Evolutionary conservation across 2,888 invertebrate species (phyloP).

Genomic region (Leptopilina syphax): DNA sequence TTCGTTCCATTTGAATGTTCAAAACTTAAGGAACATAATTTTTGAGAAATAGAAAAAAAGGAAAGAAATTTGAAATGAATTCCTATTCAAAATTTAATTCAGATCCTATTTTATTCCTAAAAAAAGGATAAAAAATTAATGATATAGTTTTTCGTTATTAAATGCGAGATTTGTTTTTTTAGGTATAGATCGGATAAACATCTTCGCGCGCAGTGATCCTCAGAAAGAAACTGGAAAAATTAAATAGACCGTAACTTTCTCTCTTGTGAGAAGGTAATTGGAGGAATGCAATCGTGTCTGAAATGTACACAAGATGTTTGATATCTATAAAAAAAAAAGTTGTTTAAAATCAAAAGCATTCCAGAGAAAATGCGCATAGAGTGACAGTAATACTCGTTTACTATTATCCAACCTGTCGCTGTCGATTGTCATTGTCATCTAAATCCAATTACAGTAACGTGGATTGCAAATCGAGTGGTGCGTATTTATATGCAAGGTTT

Average conservation of each 20-base stretch:
- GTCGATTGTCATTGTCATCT: slow-evolving; percentile 8
- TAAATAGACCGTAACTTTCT: not conserved
- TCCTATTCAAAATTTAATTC: too few relatives aligned
- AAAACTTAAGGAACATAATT: too few relatives aligned
- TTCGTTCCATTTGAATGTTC: too few relatives aligned
- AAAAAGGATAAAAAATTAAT: too few relatives aligned
- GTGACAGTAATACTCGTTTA: not conserved
- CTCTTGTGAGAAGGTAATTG: not conserved
- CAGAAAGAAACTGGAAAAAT: slow-evolving; percentile 1
- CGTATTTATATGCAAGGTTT: not conserved
- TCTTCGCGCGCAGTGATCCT: too few relatives aligned
- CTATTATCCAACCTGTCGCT: not conserved
- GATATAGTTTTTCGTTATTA: too few relatives aligned
- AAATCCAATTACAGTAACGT: not conserved
- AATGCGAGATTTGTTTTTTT: too few relatives aligned
- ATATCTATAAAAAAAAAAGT: not conserved
- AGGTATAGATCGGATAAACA: too few relatives aligned
- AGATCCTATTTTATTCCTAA: too few relatives aligned
- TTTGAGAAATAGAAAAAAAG: too few relatives aligned
- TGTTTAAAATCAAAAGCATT: not conserved
- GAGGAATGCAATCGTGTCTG: not conserved
- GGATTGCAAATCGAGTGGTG: not conserved
- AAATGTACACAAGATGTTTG: not conserved
- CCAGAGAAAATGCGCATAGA: not conserved
- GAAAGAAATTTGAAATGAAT: too few relatives aligned